Evolutionary conservation across 2,113 vertebrate species (phyloP).

Genomic region (Odontesthes bonariensis): DNA sequence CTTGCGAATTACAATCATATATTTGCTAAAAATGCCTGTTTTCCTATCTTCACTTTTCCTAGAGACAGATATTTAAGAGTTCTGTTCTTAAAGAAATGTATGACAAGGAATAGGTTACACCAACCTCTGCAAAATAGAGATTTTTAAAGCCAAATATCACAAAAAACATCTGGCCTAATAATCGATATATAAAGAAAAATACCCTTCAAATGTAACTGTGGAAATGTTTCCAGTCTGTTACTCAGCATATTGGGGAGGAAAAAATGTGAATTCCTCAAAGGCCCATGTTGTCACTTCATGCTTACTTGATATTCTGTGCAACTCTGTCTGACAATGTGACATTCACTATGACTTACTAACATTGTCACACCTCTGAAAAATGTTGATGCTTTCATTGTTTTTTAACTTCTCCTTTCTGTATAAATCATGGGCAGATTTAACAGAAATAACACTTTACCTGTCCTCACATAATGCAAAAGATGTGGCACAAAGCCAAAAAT

Average conservation of each 20-base stretch:
- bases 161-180: conserved; percentile 31
- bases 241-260: not conserved
- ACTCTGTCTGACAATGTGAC: not conserved
- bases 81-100: conserved; percentile 41
- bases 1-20: conserved; percentile 58
- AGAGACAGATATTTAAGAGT: conserved; percentile 23
- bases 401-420: not conserved
- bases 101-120: conserved; percentile 47
- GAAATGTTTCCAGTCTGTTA: conserved; percentile 10
- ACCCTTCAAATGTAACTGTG: conserved; percentile 1
- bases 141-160: conserved; percentile 51
- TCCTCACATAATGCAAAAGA: conserved; percentile 52
- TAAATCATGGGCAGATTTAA: conserved; percentile 6
- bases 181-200: not conserved
- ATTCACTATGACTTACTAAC: conserved; percentile 4
- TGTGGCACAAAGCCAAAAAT: conserved; percentile 62
- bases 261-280: conserved; percentile 15
- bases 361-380: conserved; percentile 4
- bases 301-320: not conserved
- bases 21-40: conserved; percentile 36
- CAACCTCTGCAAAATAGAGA: conserved; percentile 26
- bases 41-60: conserved; percentile 33
- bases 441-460: conserved; percentile 30
- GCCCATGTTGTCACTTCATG: not conserved
- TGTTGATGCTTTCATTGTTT: not conserved